Base-by-base conservation (phyloP, 2,113 vertebrate species). In the Hyperopisus bebe region DNA sequence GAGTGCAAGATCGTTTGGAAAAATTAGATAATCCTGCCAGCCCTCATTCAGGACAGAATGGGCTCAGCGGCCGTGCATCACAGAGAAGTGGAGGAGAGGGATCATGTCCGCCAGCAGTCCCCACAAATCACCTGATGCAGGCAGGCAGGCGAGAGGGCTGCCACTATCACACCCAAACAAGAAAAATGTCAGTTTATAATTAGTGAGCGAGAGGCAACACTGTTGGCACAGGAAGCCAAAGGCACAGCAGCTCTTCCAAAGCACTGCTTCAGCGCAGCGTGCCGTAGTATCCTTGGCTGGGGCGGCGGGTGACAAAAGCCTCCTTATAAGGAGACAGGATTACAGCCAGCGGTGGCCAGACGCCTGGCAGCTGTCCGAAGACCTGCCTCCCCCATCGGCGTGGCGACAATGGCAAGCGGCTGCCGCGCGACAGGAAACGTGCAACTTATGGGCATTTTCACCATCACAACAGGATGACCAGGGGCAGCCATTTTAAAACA, bases 261-360 rank as follows among this genome's bases (percentile, higher is more conserved):
- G 19, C 46, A 3, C 1, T n/a, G 17, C 24, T 27, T 46, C 39
- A n/a, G 39, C 3, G 8, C 39, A 47, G 21, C 19, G 21, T 21
- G 44, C 82, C 0, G 50, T 51, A 51, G 50, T 51, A 4, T 51
- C 50, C 50, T 51, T 13, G 0, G 50, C 50, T 51, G 50, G 50
- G 50, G 3, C 0, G 50, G 13, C 13, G 50, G 50, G 50, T 51
- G 13, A 51, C 50, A 51, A 17, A 51, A 51, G 13, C 8, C 44
- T 84, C 82, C 82, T 84, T 84, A 84, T 84, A 84, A 84, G 82
- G 82, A 84, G 82, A 84, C 21, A 39, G 74, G 31, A 17, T 80
- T 42, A 80, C 5, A 80, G 74, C 35, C 74, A 35, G 19, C 35
- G 82, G 44, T 10, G 39, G 24, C 44, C 44, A 24, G 44, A 10